Conservation (phyloP, 2,797 vertebrate species). For the Neomorphus geoffroyi region DNA sequence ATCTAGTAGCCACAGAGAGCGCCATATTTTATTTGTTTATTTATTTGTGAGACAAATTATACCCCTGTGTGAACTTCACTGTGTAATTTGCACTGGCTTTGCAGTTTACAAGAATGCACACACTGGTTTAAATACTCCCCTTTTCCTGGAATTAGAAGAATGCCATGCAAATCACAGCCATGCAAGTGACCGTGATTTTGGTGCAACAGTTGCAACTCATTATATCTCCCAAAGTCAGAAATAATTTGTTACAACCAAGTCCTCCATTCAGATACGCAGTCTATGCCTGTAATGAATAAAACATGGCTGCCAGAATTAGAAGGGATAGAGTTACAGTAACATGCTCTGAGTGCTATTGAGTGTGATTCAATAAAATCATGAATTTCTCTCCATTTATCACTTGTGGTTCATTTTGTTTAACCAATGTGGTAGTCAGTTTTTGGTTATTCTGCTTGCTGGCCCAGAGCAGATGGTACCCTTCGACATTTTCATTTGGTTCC, state of each 20-base stretch:
- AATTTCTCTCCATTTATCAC: slow-evolving; percentile 4
- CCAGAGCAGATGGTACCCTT: not conserved
- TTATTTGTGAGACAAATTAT: slow-evolving; percentile 82
- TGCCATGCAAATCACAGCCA: no score
- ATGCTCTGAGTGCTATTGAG: not conserved
- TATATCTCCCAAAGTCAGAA: slow-evolving; percentile 37
- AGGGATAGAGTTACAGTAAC: not conserved
- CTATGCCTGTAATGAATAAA: slow-evolving; percentile 1
- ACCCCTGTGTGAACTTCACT: slow-evolving; percentile 63
- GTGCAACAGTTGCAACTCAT: not conserved
- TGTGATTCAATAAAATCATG: not conserved
- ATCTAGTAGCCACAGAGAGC: slow-evolving; percentile 64
- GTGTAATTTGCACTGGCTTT: slow-evolving; percentile 77
- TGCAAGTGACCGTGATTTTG: not conserved
- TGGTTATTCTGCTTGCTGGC: not conserved
- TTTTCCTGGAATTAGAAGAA: not conserved
- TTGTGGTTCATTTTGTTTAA: slow-evolving; percentile 26
- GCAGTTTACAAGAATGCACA: slow-evolving; percentile 17
- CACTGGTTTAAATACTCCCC: not conserved
- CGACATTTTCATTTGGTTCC: not conserved
- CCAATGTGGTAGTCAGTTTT: not conserved
- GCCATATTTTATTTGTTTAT: slow-evolving; percentile 85
- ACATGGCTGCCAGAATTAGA: not conserved
- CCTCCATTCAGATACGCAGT: not conserved
- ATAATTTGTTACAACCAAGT: slow-evolving; percentile 42